phyloP scores from a whole-genome alignment of 2,888 invertebrate genomes.

The Drosophila quinaria region DNA sequence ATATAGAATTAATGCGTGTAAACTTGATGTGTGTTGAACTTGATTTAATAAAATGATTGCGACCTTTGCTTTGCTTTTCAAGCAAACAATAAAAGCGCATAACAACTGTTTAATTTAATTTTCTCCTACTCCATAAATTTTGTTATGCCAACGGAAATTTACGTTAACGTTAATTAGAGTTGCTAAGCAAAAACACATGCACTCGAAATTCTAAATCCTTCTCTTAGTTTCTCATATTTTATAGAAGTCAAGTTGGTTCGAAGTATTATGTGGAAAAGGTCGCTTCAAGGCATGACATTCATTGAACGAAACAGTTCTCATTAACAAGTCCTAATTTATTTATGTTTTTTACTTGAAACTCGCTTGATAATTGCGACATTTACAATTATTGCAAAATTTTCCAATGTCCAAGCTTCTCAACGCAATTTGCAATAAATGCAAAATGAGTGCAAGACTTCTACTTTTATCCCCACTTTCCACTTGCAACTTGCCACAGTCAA shows the following conservation, averaged over 20 bases:
- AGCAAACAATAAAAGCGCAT: not conserved
- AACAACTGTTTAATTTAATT: too few relatives aligned
- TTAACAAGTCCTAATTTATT: slow-evolving; percentile 34
- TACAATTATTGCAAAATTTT: slow-evolving; percentile 74
- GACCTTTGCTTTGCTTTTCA: not conserved
- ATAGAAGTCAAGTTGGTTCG: slow-evolving; percentile 4
- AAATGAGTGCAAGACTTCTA: slow-evolving; percentile 35
- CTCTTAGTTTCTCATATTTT: slow-evolving; percentile 31
- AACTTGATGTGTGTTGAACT: not conserved
- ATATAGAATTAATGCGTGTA: not conserved
- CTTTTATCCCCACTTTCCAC: not conserved
- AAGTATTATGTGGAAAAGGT: slow-evolving; percentile 4
- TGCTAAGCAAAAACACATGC: slow-evolving; percentile 1
- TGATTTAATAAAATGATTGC: not conserved
- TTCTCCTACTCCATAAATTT: not conserved
- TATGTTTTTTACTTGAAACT: slow-evolving; percentile 24
- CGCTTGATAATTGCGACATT: slow-evolving; percentile 69
- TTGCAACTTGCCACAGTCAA: slow-evolving; percentile 51
- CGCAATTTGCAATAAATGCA: slow-evolving; percentile 45
- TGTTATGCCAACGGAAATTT: slow-evolving; percentile 27
- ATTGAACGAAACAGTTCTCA: slow-evolving; percentile 46
- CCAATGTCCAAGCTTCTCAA: slow-evolving; percentile 25
- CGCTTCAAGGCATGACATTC: slow-evolving; percentile 34
- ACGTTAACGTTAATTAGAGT: slow-evolving; percentile 40
- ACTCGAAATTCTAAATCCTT: slow-evolving; percentile 11